Conservation (phyloP, 2,888 invertebrate genomes). For the Cephus pulcher region DNA sequence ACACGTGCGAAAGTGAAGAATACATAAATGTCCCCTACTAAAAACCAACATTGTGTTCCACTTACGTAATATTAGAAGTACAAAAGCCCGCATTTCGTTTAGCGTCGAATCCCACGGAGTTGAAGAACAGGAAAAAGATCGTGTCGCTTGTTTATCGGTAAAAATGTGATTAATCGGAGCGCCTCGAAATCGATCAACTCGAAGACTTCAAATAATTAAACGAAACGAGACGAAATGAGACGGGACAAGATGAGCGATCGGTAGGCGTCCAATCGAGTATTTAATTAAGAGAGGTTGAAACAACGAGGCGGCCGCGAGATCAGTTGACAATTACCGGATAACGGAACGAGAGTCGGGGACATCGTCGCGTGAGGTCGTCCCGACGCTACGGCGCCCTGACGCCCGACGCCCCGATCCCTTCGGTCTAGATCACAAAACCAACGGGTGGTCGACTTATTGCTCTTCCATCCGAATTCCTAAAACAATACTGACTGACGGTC, state of each 20-base stretch:
- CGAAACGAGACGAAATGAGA: constrained; percentile 21
- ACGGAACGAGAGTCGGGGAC: constrained; percentile 24
- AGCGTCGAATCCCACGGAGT: not conserved
- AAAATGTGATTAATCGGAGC: not conserved
- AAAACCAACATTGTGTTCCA: not conserved
- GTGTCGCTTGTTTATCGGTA: not conserved
- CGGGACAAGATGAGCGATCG: constrained; percentile 29
- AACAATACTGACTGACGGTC: constrained; percentile 1
- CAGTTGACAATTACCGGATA: constrained; percentile 37
- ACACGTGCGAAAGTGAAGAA: not conserved
- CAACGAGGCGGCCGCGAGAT: constrained; percentile 28
- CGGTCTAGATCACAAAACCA: constrained; percentile 16
- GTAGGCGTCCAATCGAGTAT: constrained; percentile 38
- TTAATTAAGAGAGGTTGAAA: constrained; percentile 39
- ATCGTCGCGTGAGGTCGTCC: constrained; percentile 5
- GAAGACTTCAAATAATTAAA: constrained; percentile 33
- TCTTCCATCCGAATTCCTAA: constrained; percentile 21
- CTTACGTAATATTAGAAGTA: not conserved
- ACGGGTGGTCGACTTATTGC: constrained; percentile 52
- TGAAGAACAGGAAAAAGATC: not conserved
- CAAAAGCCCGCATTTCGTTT: not conserved
- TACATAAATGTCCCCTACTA: not conserved
- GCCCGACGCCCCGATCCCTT: not conserved
- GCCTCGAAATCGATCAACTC: not conserved
- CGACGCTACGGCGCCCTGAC: not conserved